Base-by-base conservation (phyloP, 2,888 invertebrate species). In the Eupithecia tripunctaria region DNA sequence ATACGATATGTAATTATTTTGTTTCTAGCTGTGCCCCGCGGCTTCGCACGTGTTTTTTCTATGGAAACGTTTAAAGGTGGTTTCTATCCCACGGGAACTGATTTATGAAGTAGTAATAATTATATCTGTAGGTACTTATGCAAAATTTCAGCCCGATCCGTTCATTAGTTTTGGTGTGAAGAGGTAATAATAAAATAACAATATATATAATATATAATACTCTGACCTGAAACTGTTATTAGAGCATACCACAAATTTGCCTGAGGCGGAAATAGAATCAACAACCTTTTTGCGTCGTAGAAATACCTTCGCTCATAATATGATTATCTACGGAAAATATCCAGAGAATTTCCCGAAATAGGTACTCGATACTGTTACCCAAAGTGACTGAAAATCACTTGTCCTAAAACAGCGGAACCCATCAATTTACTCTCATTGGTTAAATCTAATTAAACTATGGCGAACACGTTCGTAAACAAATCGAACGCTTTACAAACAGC, bases 381-480 rank as follows among this genome's bases (percentile, higher is more conserved):
- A 12, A 51, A 12, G 10, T 51, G 21, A 51, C 56, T 25, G 25
- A 56, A 56, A 56, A 56, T 21, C 56, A n/a, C 25, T 21, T 21
- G 25, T 56, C 25, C 25, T 56, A 25, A 25, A 56, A 25, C 56
- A 56, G 4, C 56, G 12, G 25, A 56, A 25, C 56, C 56, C 14
- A 56, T 56, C 21, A 56, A 25, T 63, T 32, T 63, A n/a, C n/a
- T 8, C 10, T 32, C 36, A 32, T 63, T 12, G 62, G 62, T 63
- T 32, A 63, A 63, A 63, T 63, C 62, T 63, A 63, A 63, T 63
- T 63, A 63, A 63, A 63, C 32, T 63, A 36, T 56, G 56, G 56
- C 25, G 36, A 63, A n/a, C 36, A 12, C 12, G 62, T 25, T 21
- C n/a, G 32, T 32, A 32, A 36, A 63, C 36, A 63, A 63, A 63